A percentile compares a stretch with the other conserved stretches of the same genome.
Conservation (phyloP, 2,113 vertebrate genomes). For the Petrocephalus microphthalmus region DNA sequence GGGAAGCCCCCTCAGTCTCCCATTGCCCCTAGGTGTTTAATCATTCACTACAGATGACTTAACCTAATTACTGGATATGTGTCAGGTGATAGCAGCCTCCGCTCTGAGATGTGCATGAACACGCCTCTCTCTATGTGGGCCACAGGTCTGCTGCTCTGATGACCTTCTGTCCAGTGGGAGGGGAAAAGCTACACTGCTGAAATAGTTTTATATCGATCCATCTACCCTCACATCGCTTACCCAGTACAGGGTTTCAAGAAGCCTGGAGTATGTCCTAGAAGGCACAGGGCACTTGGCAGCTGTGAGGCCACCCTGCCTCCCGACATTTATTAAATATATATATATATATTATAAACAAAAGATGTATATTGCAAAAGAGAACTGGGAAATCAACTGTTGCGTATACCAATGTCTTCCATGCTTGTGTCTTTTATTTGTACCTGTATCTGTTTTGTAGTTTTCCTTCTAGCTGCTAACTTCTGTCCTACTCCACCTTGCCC, state of each 20-base stretch:
- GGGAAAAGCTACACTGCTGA: neutral
- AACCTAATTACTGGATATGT: neutral
- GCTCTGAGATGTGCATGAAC: neutral
- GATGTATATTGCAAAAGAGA: neutral
- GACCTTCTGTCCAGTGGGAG: neutral
- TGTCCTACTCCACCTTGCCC: neutral
- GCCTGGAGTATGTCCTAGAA: neutral
- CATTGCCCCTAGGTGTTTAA: neutral
- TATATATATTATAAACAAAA: no score
- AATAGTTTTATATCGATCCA: neutral
- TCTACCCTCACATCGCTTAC: neutral
- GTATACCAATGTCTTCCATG: neutral
- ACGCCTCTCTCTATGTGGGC: neutral
- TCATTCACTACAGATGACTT: neutral
- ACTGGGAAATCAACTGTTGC: neutral
- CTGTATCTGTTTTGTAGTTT: neutral
- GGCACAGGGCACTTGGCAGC: neutral
- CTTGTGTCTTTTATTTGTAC: neutral
- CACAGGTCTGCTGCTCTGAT: neutral
- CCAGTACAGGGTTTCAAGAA: neutral
- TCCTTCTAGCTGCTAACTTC: neutral
- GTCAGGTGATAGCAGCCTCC: neutral
- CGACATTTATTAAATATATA: no score
- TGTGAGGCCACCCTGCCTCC: neutral
- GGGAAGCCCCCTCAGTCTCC: neutral